Base-by-base conservation (phyloP, 2,888 invertebrate species). In the Alloscopus bannaensis region DNA sequence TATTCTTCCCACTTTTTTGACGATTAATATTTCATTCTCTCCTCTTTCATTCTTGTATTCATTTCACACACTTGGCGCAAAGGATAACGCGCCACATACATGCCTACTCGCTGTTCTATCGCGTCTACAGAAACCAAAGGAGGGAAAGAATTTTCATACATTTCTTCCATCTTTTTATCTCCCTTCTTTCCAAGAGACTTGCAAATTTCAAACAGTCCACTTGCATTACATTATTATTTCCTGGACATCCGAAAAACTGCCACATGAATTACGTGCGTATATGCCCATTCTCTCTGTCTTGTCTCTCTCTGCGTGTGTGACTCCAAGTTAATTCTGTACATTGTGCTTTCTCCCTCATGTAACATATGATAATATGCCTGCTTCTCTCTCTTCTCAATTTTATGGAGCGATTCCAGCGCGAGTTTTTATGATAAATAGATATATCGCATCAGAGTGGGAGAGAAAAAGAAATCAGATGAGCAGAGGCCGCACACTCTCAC, bases 401-500 rank as follows among this genome's bases (percentile, higher is more conserved):
- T 40, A 62, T 71, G 71, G 52, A 62, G 71, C 36, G 71, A 71
- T 62, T 62, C 71, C 71, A 71, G 52, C 31, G n/a, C n/a, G 71
- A 18, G 16, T 62, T 71, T 62, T 52, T 68, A 75, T 75, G 75
- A 68, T 75, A 75, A 73, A 73, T 73, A 73, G 73, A 75, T 68
- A 68, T 31, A 59, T 68, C 8, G 68, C 45, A 68, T 75, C 68
- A 68, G 20, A 64, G 64, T 59, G 55, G 31, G 52, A 52, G n/a
- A n/a, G n/a, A n/a, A n/a, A n/a, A n/a, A n/a, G n/a, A n/a, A n/a
- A n/a, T n/a, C n/a, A n/a, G n/a, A n/a, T n/a, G n/a, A n/a, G n/a
- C n/a, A n/a, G n/a, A n/a, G n/a, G n/a, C n/a, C n/a, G n/a, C n/a
- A n/a, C n/a, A n/a, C n/a, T n/a, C n/a, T n/a, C n/a, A n/a, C 42